Evolutionary conservation across 2,113 vertebrate genomes (phyloP).

Genomic region (Zosterops japonicus): DNA sequence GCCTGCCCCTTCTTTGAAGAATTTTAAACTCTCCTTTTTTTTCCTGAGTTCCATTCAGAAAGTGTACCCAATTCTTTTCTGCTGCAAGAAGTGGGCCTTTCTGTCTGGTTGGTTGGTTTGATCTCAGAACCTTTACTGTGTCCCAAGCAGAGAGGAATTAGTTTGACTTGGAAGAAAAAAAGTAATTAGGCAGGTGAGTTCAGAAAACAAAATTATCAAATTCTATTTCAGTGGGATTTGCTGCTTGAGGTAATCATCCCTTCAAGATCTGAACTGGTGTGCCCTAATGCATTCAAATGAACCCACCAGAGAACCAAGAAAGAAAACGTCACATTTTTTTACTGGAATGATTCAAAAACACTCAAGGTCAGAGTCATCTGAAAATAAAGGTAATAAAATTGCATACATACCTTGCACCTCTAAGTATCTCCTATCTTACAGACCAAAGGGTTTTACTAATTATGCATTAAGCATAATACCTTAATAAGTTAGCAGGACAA

Average conservation of each 20-base stretch:
- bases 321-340: not conserved
- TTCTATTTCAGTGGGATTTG: not conserved
- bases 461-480: not conserved
- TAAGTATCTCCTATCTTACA: not conserved
- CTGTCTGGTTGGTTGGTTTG: not conserved
- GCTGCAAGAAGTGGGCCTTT: not conserved
- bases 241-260: not conserved
- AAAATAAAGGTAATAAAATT: not conserved
- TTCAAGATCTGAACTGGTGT: not conserved
- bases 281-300: not conserved
- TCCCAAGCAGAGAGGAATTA: not conserved
- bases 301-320: fast-evolving
- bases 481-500: not conserved
- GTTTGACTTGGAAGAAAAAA: not conserved
- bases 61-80: not conserved
- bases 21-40: not conserved
- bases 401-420: not conserved
- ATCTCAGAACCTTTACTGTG: not conserved
- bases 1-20: not conserved
- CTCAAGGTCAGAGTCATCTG: not conserved
- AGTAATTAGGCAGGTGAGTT: not conserved
- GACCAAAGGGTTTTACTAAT: not conserved
- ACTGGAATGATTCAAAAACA: not conserved
- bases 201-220: not conserved
- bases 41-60: not conserved